A percentile compares a stretch with the other conserved stretches of the same genome.
Evolutionary conservation across 2,797 vertebrate genomes (phyloP).

Genomic region (Paratrypauchen microcephalus): DNA sequence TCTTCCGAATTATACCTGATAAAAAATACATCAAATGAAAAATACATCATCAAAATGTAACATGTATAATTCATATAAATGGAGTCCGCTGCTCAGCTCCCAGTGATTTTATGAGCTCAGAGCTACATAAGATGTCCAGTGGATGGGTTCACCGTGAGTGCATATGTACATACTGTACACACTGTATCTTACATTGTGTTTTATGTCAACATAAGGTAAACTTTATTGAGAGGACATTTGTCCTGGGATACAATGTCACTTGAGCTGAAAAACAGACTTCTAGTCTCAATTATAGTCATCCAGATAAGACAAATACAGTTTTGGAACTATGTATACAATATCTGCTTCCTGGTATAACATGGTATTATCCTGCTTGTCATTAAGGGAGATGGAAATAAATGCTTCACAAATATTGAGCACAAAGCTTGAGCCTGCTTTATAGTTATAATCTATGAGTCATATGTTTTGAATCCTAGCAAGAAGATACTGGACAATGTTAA

Average conservation of each 20-base stretch:
- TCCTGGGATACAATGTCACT: background rate
- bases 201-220: constrained; percentile 2
- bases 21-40: constrained; percentile 51
- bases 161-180: background rate
- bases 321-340: background rate
- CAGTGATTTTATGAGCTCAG: constrained; percentile 17
- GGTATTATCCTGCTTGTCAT: background rate
- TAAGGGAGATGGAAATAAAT: background rate
- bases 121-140: constrained; percentile 18
- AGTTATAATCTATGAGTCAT: no score
- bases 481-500: no score
- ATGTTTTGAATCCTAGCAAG: no score
- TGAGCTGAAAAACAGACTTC: background rate
- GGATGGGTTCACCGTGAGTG: constrained; percentile 14
- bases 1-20: constrained; percentile 47
- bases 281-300: background rate
- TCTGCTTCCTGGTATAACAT: background rate
- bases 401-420: background rate
- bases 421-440: no score
- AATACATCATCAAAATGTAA: constrained; percentile 40
- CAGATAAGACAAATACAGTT: background rate
- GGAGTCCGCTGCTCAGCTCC: constrained; percentile 20
- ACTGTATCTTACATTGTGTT: background rate
- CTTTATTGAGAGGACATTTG: background rate
- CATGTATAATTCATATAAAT: constrained; percentile 52